Evolutionary conservation across 2,888 invertebrate genomes (phyloP).

Genomic region (Melanargia galathea): DNA sequence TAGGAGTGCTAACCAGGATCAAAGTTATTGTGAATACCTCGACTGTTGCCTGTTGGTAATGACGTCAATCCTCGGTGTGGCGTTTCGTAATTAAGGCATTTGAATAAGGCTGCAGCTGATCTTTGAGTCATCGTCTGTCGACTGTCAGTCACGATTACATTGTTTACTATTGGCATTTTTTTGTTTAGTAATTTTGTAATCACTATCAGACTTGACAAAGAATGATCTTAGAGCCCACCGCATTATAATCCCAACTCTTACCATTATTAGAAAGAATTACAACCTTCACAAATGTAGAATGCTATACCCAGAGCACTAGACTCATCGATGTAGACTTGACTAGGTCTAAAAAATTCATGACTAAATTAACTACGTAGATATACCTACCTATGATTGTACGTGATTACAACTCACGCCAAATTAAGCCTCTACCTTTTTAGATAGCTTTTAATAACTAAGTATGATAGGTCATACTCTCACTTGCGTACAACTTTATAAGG

Average conservation of each 20-base stretch:
- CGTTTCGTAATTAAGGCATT: slow-evolving; percentile 38
- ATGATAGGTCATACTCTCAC: background rate
- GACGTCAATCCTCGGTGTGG: slow-evolving; percentile 35
- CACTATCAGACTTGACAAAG: background rate
- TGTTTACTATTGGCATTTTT: background rate
- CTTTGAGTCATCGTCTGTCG: slow-evolving; percentile 31
- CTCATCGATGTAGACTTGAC: background rate
- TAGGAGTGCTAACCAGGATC: slow-evolving; percentile 36
- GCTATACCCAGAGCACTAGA: no score
- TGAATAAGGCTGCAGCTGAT: slow-evolving; percentile 36
- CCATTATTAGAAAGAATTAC: no score
- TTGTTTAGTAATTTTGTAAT: background rate
- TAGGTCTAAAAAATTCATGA: background rate
- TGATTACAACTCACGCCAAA: background rate
- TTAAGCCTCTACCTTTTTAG: background rate
- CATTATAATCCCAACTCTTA: no score
- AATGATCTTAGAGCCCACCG: background rate
- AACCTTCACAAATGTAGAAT: background rate
- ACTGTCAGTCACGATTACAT: slow-evolving; percentile 18
- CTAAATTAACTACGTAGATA: background rate
- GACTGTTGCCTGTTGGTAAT: slow-evolving; percentile 25
- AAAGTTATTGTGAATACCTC: slow-evolving; percentile 29
- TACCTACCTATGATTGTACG: background rate
- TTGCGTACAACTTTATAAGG: slow-evolving; percentile 3
- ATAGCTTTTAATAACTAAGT: background rate